Conservation (phyloP, 2,888 invertebrate genomes). For the Cataglyphis albicans region DNA sequence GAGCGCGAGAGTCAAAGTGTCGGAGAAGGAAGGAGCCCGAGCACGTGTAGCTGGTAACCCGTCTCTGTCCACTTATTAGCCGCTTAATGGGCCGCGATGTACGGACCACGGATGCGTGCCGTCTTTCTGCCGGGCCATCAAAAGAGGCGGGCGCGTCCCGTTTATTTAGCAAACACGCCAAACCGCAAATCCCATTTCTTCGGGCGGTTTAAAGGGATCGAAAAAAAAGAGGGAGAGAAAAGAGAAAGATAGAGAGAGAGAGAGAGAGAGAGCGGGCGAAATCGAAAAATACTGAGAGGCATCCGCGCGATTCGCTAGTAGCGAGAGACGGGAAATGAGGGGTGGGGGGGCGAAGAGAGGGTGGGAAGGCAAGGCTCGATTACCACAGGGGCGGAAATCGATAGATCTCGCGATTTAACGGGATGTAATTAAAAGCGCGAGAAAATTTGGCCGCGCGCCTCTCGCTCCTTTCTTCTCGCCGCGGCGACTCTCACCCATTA, state of each 20-base stretch:
- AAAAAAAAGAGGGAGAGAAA: slow-evolving; percentile 58
- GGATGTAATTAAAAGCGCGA: slow-evolving; percentile 75
- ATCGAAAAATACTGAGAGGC: slow-evolving; percentile 14
- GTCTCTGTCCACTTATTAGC: slow-evolving; percentile 79
- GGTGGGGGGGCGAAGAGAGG: background rate
- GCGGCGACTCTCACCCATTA: slow-evolving; percentile 50
- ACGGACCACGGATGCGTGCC: slow-evolving; percentile 70
- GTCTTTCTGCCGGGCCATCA: slow-evolving; percentile 74
- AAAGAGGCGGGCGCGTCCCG: slow-evolving; percentile 75
- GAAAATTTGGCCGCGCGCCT: slow-evolving; percentile 69
- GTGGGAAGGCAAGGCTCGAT: background rate
- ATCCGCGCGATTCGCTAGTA: slow-evolving; percentile 14
- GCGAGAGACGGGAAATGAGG: background rate
- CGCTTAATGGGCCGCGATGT: slow-evolving; percentile 79
- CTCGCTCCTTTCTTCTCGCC: slow-evolving; percentile 42
- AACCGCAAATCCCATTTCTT: slow-evolving; percentile 77
- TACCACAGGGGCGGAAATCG: slow-evolving; percentile 62
- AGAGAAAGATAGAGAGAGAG: background rate
- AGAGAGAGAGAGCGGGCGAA: background rate
- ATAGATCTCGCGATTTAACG: slow-evolving; percentile 68
- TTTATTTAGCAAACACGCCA: slow-evolving; percentile 78
- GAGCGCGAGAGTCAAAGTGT: background rate
- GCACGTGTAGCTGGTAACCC: slow-evolving; percentile 75
- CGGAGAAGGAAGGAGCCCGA: slow-evolving; percentile 20
- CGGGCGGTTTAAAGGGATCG: slow-evolving; percentile 70